These are phyloP conservation scores for Chaunax sp. DNA, from an alignment of 2,797 vertebrate species.

Conservation along the genomic window DNA sequence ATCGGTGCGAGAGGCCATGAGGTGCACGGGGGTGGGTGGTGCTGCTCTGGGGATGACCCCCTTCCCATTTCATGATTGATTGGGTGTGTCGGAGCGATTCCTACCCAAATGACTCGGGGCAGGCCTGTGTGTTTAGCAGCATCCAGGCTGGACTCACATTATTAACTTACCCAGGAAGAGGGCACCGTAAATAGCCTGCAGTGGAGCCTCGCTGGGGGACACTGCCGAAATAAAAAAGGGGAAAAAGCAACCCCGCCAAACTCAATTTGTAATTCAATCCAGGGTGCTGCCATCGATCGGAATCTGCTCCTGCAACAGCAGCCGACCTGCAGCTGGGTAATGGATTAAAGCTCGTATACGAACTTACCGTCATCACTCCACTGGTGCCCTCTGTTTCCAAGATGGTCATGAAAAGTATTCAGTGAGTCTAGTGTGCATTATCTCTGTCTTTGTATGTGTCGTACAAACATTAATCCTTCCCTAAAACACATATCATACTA, in stretches of 20 bases:
- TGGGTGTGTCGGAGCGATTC: conserved; percentile 79
- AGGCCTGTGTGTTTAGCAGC: conserved; percentile 61
- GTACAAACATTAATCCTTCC: not conserved
- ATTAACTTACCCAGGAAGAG: conserved; percentile 83
- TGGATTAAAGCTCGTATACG: conserved; percentile 32
- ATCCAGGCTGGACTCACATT: conserved; percentile 67
- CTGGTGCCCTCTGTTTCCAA: conserved; percentile 7
- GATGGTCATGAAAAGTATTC: conserved; percentile 2
- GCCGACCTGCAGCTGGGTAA: conserved; percentile 56
- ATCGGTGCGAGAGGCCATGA: conserved; percentile 60
- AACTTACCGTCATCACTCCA: conserved; percentile 38
- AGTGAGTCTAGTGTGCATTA: not conserved
- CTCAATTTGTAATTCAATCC: conserved; percentile 85
- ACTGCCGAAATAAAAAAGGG: conserved; percentile 67
- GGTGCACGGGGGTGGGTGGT: conserved; percentile 63
- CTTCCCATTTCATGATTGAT: conserved; percentile 79
- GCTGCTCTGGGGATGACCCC: conserved; percentile 74
- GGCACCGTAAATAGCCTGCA: conserved; percentile 76
- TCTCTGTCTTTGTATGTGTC: conserved; percentile 4
- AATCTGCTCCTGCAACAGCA: conserved; percentile 62
- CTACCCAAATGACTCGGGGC: conserved; percentile 74
- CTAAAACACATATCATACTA: too few species aligned
- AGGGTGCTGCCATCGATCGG: conserved; percentile 76
- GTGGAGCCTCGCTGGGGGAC: conserved; percentile 76
- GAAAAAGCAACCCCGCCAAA: conserved; percentile 74